These are phyloP conservation scores for Hipparchia sbordonii DNA, from an alignment of 2,888 invertebrate genomes.

Conservation along the genomic window DNA sequence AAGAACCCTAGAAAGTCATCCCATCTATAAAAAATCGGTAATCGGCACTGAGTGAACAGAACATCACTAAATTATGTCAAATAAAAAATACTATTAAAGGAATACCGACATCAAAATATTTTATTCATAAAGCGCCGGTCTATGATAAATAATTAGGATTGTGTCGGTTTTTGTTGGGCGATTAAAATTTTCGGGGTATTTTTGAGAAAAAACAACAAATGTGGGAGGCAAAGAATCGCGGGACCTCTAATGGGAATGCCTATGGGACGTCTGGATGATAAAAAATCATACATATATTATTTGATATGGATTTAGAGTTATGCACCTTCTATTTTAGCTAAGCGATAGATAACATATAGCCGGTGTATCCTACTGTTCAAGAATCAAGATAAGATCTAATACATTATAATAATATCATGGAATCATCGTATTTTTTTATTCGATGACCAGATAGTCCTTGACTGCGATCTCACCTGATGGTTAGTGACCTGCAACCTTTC, in stretches of 20 bases:
- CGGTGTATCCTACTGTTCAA: no score
- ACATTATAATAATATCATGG: no score
- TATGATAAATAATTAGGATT: conserved; percentile 55
- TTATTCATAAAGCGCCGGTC: conserved; percentile 51
- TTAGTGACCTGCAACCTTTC: no score
- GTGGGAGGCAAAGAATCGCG: conserved; percentile 53
- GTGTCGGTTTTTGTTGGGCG: conserved; percentile 51
- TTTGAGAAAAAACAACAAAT: conserved; percentile 57
- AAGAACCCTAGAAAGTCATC: no score
- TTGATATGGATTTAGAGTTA: conserved; percentile 48
- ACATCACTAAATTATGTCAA: neutral
- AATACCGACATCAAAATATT: conserved; percentile 40
- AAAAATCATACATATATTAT: conserved; percentile 36
- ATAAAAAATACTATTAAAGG: conserved; percentile 5
- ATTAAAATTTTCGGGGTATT: conserved; percentile 57
- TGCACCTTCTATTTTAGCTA: conserved; percentile 30
- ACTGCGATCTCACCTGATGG: no score
- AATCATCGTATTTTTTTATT: no score
- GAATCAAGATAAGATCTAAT: no score
- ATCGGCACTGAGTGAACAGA: neutral
- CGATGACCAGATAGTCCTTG: no score
- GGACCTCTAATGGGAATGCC: conserved; percentile 50
- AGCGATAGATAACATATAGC: conserved; percentile 17
- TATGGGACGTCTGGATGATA: conserved; percentile 49
- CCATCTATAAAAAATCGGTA: neutral